phyloP scores from a whole-genome alignment of 2,888 invertebrate species.

The Tipula lateralis region DNA sequence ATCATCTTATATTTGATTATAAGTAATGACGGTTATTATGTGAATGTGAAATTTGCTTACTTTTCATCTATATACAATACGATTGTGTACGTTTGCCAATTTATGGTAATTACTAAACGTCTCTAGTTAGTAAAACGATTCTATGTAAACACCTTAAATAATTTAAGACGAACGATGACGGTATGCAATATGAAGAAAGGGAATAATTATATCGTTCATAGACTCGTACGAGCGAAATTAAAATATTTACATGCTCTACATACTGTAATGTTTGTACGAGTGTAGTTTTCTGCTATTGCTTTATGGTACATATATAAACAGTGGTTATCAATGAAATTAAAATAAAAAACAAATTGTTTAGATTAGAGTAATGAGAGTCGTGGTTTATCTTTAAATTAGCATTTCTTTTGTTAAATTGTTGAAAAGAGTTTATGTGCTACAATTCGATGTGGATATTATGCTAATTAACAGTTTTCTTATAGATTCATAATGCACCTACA shows the following conservation, averaged over 20 bases:
- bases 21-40: background rate
- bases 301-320: background rate
- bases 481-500: too few relatives aligned
- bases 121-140: background rate
- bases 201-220: background rate
- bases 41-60: background rate
- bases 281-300: background rate
- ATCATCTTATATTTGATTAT: background rate
- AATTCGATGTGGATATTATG: too few relatives aligned
- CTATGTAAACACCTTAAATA: background rate
- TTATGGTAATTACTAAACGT: background rate
- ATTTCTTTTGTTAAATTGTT: too few relatives aligned
- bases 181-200: background rate
- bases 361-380: background rate
- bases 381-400: too few relatives aligned
- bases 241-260: background rate
- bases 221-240: background rate
- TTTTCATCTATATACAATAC: background rate
- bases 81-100: background rate
- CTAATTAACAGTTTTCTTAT: too few relatives aligned
- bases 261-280: background rate
- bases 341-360: background rate
- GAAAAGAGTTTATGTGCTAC: too few relatives aligned
- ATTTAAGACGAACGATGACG: background rate
- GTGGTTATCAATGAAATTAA: background rate